Percentiles rank a stretch among this genome's conserved stretches.
These are phyloP conservation scores for Pedionomus torquatus DNA, from an alignment of 2,113 vertebrate genomes.

Conservation along the genomic window DNA sequence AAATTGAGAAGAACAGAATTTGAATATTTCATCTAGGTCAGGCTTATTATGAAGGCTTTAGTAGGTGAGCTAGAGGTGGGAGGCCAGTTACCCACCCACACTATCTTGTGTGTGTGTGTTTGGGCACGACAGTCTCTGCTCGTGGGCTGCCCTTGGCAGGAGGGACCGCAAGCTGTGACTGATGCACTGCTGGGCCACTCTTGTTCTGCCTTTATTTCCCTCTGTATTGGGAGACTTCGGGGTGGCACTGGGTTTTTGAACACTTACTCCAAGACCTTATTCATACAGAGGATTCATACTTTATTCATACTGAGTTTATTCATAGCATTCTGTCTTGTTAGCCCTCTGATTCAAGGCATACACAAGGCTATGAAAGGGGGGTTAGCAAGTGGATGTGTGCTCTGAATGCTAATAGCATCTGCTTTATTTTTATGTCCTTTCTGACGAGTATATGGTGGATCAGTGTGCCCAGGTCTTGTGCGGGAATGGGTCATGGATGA, in stretches of 20 bases:
- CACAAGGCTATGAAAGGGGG: slow-evolving; percentile 65
- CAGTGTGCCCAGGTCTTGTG: slow-evolving; percentile 48
- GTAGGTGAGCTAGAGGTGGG: not conserved
- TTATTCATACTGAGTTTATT: slow-evolving; percentile 64
- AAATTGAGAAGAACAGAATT: not conserved
- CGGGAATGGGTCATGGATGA: slow-evolving; percentile 15
- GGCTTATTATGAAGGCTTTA: not conserved
- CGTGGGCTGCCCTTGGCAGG: not conserved
- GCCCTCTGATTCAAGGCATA: slow-evolving; percentile 56
- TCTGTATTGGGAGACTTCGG: not conserved
- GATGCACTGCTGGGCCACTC: slow-evolving; percentile 1
- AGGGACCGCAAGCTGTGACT: not conserved
- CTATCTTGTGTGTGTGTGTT: not conserved
- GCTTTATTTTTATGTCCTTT: slow-evolving; percentile 59
- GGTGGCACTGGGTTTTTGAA: slow-evolving; percentile 20
- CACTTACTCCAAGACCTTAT: slow-evolving; percentile 37
- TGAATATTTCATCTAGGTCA: not conserved
- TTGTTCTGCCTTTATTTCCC: slow-evolving; percentile 5
- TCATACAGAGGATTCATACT: slow-evolving; percentile 65
- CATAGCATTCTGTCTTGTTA: slow-evolving; percentile 61
- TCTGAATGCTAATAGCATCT: slow-evolving; percentile 62
- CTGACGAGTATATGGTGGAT: not conserved
- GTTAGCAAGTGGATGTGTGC: slow-evolving; percentile 57
- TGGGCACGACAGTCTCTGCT: not conserved
- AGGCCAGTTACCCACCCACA: not conserved